Conservation (phyloP, 2,888 invertebrate genomes). For the Ectemnius lituratus region DNA sequence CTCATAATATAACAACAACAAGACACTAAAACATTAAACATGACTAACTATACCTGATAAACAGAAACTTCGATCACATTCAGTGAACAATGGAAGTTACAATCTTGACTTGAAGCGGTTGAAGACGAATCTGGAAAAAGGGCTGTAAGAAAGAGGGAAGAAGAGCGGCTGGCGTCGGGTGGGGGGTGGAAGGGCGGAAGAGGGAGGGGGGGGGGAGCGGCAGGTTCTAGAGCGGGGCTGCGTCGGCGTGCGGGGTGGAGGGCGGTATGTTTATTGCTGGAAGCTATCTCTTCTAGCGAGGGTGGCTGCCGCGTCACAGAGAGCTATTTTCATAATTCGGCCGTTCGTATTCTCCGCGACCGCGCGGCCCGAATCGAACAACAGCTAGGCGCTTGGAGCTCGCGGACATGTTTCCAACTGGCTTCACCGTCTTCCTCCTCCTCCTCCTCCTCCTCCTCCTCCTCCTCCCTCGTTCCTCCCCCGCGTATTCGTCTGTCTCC, state of each 20-base stretch:
- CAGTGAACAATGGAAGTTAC: too few relatives aligned
- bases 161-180: neutral
- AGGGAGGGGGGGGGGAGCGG: neutral
- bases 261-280: constrained; percentile 77
- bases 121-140: too few relatives aligned
- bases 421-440: constrained; percentile 31
- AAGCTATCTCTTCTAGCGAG: constrained; percentile 76
- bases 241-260: constrained; percentile 26
- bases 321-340: constrained; percentile 82
- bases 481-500: neutral
- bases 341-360: constrained; percentile 81
- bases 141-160: neutral
- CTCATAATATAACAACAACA: too few relatives aligned
- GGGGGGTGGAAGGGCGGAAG: neutral
- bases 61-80: too few relatives aligned
- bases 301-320: constrained; percentile 78
- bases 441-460: constrained; percentile 46
- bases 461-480: constrained; percentile 33
- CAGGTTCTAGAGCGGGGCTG: neutral
- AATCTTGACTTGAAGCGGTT: too few relatives aligned
- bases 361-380: constrained; percentile 80
- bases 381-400: constrained; percentile 75
- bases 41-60: too few relatives aligned
- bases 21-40: too few relatives aligned
- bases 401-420: constrained; percentile 48